Evolutionary conservation across 1,140 invertebrate genomes (phyloP).

Genomic region (Drosophila nasuta): DNA sequence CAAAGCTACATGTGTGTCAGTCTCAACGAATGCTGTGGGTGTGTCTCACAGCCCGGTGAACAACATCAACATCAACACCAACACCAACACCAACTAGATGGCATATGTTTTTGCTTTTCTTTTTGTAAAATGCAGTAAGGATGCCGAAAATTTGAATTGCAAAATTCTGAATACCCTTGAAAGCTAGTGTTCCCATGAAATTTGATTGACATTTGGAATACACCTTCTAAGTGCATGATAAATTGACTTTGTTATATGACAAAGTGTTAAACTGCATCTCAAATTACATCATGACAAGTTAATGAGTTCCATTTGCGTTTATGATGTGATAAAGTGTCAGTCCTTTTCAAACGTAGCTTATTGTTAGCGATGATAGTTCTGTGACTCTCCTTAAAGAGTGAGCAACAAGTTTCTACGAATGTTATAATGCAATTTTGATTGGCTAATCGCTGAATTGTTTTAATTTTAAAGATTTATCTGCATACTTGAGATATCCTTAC

Average conservation of each 20-base stretch:
- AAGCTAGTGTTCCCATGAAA: background rate
- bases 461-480: conserved; percentile 2
- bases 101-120: conserved; percentile 55
- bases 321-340: too few species aligned
- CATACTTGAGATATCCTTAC: background rate
- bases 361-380: too few species aligned
- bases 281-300: background rate
- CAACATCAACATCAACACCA: conserved; percentile 59
- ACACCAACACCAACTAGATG: conserved; percentile 65
- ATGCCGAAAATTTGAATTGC: conserved; percentile 37
- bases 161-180: conserved; percentile 45
- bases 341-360: too few species aligned
- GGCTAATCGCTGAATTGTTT: too few species aligned
- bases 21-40: conserved; percentile 60
- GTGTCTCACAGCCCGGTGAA: conserved; percentile 55
- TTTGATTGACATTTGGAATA: background rate
- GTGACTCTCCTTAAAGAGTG: too few species aligned
- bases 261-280: background rate
- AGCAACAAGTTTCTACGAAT: too few species aligned
- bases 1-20: conserved; percentile 73
- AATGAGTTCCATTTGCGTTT: background rate
- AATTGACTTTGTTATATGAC: background rate
- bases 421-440: too few species aligned
- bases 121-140: conserved; percentile 32
- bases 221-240: background rate